These are phyloP conservation scores for Semnornis frantzii DNA, from an alignment of 2,113 vertebrate genomes.

Conservation along the genomic window DNA sequence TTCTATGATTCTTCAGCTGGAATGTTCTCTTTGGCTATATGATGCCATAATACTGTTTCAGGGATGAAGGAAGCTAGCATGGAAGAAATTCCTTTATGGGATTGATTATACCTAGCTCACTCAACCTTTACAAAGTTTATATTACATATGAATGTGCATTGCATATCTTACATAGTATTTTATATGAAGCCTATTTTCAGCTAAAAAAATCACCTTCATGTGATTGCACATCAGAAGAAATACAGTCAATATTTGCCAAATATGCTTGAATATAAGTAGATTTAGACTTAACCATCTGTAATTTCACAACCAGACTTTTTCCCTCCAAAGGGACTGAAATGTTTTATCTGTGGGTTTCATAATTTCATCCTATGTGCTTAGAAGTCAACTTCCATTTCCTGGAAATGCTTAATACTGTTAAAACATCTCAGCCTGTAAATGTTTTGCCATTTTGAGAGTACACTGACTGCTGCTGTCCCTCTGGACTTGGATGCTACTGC, in stretches of 20 bases:
- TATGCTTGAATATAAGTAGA: accelerated
- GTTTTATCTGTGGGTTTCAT: background rate
- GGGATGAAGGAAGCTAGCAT: background rate
- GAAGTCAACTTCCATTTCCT: background rate
- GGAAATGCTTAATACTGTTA: background rate
- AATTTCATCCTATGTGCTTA: background rate
- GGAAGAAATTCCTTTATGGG: background rate
- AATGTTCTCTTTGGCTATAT: background rate
- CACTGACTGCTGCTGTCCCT: background rate
- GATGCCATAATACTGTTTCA: background rate
- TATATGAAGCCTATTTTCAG: background rate
- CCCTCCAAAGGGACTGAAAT: background rate
- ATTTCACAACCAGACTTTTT: background rate
- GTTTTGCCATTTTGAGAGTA: background rate
- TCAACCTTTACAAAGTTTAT: background rate
- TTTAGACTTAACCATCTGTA: background rate
- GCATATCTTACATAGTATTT: background rate
- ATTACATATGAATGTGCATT: background rate
- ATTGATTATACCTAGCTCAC: background rate
- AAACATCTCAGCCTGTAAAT: background rate
- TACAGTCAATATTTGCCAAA: background rate
- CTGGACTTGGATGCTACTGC: background rate
- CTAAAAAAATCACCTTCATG: background rate
- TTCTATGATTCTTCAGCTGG: background rate
- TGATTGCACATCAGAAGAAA: background rate